Base-by-base conservation (phyloP, 2,797 vertebrate species). In the Micromesistius poutassou region DNA sequence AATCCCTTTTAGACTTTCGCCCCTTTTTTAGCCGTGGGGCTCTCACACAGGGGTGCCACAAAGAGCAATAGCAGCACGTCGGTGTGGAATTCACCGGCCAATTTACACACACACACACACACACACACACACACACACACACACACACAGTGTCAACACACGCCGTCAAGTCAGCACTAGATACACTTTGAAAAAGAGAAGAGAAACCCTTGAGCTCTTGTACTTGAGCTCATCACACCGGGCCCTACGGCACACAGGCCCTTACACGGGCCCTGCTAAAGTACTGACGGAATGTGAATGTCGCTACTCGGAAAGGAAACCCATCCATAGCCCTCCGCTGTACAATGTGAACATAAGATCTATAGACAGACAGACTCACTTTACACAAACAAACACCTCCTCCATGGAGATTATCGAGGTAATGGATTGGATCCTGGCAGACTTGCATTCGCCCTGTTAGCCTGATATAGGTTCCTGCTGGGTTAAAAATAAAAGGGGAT, bases 401-500 rank as follows among this genome's bases (percentile, higher is more conserved):
- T 84, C 86, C 84, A 81, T 31, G 79, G 71, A 80, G 79, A 28
- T 85, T 35, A 46, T 78, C 50, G 84, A 90, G 89, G 94, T 92
- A 93, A 92, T 88, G 85, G 86, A 76, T 76, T 84, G 16, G 82
- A 70, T 79, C 77, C 78, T 30, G 16, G 68, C 62, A 30, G 22
- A 46, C 78, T 75, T 89, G 84, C 78, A 46, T 46, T 62, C 80
- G 79, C 77, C 83, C 80, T 78, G 8, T 66, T 50, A 85, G 82
- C 76, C 89, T 84, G 87, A 89, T 90, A 89, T 87, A 91, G 85
- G 87, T 82, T 79, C 83, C 78, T 70, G 46, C 78, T 70, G 46
- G 89, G 92, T 92, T 95, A 94, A 96, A 96, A 96, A 96, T 93
- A 95, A 91, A 90, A 78, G 81, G 74, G 77, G 86, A 90, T 78